Percentiles rank a stretch among this genome's conserved stretches.
These are phyloP conservation scores for Athrips mouffetella DNA, from an alignment of 2,888 invertebrate genomes.

Conservation along the genomic window DNA sequence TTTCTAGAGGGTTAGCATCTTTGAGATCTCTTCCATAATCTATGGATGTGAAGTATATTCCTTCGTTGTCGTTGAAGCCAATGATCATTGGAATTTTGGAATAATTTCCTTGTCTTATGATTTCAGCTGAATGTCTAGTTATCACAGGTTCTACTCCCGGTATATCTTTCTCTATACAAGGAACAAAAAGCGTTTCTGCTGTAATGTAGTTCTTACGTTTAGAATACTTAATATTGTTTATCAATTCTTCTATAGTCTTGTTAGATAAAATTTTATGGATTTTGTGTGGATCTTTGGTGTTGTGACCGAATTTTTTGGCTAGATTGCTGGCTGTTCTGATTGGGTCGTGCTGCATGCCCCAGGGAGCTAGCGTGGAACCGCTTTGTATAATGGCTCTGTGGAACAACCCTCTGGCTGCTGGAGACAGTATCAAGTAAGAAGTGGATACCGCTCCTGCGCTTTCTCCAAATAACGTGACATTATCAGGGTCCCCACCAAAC, in stretches of 20 bases:
- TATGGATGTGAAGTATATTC: constrained; percentile 58
- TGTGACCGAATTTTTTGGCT: constrained; percentile 56
- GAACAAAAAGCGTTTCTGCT: constrained; percentile 55
- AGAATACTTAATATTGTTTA: constrained; percentile 45
- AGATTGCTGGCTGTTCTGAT: constrained; percentile 51
- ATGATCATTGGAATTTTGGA: constrained; percentile 68
- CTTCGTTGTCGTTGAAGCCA: constrained; percentile 64
- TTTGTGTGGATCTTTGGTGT: constrained; percentile 54
- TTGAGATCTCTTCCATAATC: constrained; percentile 48
- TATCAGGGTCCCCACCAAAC: constrained; percentile 63
- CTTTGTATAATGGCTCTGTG: constrained; percentile 66
- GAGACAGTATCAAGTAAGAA: constrained; percentile 55
- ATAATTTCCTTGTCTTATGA: constrained; percentile 57
- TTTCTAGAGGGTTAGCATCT: constrained; percentile 38
- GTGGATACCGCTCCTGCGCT: constrained; percentile 68
- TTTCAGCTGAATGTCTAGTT: constrained; percentile 50
- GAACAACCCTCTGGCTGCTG: constrained; percentile 57
- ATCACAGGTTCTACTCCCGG: constrained; percentile 56
- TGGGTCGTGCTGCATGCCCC: constrained; percentile 61
- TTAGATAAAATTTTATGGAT: constrained; percentile 54
- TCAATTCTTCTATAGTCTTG: constrained; percentile 48
- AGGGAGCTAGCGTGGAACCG: constrained; percentile 59
- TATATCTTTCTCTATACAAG: constrained; percentile 59
- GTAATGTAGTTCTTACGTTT: constrained; percentile 58
- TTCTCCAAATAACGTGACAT: constrained; percentile 66